Evolutionary conservation across 2,888 invertebrate species (phyloP).

Genomic region (Craniophora ligustri): DNA sequence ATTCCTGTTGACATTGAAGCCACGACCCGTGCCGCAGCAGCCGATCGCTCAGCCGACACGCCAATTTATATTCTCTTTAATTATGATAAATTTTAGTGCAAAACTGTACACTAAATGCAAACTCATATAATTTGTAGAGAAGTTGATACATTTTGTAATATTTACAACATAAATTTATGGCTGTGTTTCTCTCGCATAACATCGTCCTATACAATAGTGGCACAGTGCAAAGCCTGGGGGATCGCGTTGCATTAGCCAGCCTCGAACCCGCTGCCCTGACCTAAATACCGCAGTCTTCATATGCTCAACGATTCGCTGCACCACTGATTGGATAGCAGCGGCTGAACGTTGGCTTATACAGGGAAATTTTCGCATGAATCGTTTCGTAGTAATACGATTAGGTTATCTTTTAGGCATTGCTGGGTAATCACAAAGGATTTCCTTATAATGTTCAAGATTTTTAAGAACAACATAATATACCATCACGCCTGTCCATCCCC

Average conservation of each 20-base stretch:
- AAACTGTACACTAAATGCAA: no score
- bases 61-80: no score
- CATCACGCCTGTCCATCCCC: no score
- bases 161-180: neutral
- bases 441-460: no score
- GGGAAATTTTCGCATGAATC: constrained; percentile 27
- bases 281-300: constrained; percentile 48
- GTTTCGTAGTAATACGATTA: no score
- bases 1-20: no score
- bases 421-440: no score
- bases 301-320: constrained; percentile 42
- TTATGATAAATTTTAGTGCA: neutral
- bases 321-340: constrained; percentile 42
- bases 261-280: constrained; percentile 52
- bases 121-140: no score
- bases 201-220: constrained; percentile 35
- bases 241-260: constrained; percentile 51
- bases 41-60: no score
- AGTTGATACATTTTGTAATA: neutral
- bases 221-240: constrained; percentile 50
- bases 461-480: no score
- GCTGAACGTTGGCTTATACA: constrained; percentile 18
- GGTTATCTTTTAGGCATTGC: no score
- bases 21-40: no score
- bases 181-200: constrained; percentile 7